Conservation (phyloP, 2,888 invertebrate species). For the Synanthedon tipuliformis region DNA sequence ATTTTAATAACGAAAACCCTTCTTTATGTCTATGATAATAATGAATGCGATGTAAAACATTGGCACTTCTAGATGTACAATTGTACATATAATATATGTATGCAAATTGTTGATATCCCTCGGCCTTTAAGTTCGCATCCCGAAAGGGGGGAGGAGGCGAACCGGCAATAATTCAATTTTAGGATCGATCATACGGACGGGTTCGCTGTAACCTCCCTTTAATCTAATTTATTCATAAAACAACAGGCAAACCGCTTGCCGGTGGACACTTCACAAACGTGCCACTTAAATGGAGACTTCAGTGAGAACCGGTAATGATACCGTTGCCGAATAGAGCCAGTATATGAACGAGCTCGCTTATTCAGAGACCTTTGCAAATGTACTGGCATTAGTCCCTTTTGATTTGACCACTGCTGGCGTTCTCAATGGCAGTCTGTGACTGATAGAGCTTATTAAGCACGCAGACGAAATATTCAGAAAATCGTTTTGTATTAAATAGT, state of each 20-base stretch:
- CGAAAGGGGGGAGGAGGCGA: constrained; percentile 16
- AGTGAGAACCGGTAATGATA: constrained; percentile 6
- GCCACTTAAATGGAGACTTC: constrained; percentile 2
- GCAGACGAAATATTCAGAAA: too few relatives aligned
- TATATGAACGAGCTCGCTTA: background rate
- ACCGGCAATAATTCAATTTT: constrained; percentile 48
- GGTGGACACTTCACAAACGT: constrained; percentile 1
- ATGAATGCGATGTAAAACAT: too few relatives aligned
- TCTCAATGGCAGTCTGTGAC: too few relatives aligned
- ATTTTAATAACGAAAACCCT: too few relatives aligned
- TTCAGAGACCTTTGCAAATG: too few relatives aligned
- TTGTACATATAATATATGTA: constrained; percentile 30
- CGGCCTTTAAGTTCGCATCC: background rate
- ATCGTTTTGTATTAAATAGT: too few relatives aligned
- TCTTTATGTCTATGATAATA: too few relatives aligned
- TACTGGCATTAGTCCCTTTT: too few relatives aligned
- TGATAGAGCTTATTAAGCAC: too few relatives aligned
- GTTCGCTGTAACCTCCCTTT: constrained; percentile 17
- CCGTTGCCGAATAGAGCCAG: constrained; percentile 1
- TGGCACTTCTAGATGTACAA: background rate
- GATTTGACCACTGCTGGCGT: too few relatives aligned
- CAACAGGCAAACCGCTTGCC: constrained; percentile 9
- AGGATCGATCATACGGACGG: constrained; percentile 33
- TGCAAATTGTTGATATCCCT: constrained; percentile 23
- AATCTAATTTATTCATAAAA: constrained; percentile 34